These are phyloP conservation scores for Microplitis deprimator DNA, from an alignment of 2,888 invertebrate species.

Conservation along the genomic window DNA sequence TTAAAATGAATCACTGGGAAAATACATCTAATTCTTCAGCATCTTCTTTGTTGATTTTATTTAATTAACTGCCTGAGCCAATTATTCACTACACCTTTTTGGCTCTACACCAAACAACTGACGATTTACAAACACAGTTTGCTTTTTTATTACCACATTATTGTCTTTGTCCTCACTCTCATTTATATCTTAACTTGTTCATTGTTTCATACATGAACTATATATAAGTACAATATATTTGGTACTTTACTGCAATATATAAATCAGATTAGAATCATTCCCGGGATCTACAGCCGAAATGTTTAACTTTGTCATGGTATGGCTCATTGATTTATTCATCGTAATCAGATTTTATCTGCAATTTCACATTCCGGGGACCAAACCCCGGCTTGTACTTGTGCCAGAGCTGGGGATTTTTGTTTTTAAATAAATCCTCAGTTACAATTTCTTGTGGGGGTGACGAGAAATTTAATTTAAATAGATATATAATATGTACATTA, in stretches of 20 bases:
- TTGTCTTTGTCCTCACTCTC: neutral
- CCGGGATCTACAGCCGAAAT: neutral
- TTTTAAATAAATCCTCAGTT: neutral
- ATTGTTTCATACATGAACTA: neutral
- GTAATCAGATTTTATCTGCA: neutral
- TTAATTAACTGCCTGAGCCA: conserved; percentile 4
- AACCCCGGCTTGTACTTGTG: neutral
- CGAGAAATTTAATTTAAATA: neutral
- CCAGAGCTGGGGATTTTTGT: neutral
- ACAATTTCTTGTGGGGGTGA: neutral
- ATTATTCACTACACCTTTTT: neutral
- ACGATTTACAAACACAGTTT: neutral
- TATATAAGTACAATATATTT: neutral
- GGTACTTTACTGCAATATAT: neutral
- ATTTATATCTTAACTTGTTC: neutral
- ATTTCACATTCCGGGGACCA: neutral
- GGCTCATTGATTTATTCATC: neutral
- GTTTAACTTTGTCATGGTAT: neutral
- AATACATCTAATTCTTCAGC: neutral
- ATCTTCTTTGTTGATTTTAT: neutral
- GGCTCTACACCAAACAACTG: conserved; percentile 9
- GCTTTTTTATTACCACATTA: conserved; percentile 8
- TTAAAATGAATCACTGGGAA: conserved; percentile 4
- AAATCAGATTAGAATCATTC: neutral
- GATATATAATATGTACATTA: too few species aligned